Base-by-base conservation (phyloP, 2,113 vertebrate species). In the Malurus melanocephalus region DNA sequence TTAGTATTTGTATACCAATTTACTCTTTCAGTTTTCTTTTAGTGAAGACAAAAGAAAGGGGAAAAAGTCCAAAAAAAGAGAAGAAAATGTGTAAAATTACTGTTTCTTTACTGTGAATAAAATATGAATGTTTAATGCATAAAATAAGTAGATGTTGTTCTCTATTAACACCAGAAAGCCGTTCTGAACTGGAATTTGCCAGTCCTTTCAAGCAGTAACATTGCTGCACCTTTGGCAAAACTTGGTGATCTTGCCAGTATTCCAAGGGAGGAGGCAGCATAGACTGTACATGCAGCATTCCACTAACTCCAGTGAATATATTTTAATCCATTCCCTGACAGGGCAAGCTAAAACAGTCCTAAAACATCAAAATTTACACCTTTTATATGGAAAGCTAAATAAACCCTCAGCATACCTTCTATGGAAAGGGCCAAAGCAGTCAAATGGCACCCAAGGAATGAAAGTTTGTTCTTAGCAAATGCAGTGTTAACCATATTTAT, bases 61-160 rank as follows among this genome's bases (percentile, higher is more conserved):
- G 16, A 1, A 45, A 21, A 60, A 18, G 11, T 8, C 2, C 1
- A 26, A 35, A 64, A 56, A 62, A 43, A 0, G 1, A 46, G 42
- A 61, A 84, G 64, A 85, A 76, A 68, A 45, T 13, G 2, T 30
- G 10, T 5, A 72, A 87, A 72, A 85, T 24, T 57, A 26, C 42
- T 45, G 10, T 65, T 85, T 32, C 69, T 66, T 80, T 72, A 53
- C 33, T 86, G 74, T 73, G 10, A 76, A 38, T 42, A 61, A 72
- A 86, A 65, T 11, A 13, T n/a, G 33, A 56, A 9, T 59, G n/a
- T 45, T 62, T 66, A 59, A 53, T 51, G 7, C 3, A 6, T 32
- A 60, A 72, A 75, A 82, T 65, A 45, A 72, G 46, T n/a, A 40
- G 8, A 67, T 16, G 2, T 4, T 71, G 10, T 9, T 65, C 16